Base-by-base conservation (phyloP, 2,797 vertebrate species). In the Decapterus maruadsi region DNA sequence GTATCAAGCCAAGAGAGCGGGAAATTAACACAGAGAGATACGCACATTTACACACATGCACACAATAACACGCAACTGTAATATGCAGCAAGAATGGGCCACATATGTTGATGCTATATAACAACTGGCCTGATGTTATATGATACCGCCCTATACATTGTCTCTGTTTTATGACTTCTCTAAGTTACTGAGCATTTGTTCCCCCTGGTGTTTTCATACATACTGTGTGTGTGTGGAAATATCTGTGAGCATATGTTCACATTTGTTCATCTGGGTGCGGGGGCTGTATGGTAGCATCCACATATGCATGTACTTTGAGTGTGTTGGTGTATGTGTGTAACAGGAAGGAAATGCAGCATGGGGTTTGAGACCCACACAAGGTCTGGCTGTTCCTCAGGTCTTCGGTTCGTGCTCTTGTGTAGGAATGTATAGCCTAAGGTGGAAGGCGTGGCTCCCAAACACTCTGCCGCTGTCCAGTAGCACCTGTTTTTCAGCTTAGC, bases 401-500 rank as follows among this genome's bases (percentile, higher is more conserved):
- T 83, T 69, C 57, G 69, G 61, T 85, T 81, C 19, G 45, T 74
- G 72, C 58, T 72, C 46, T 13, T 75, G 72, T 73, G 78, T 8
- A 91, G 88, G 91, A 94, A 93, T 93, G 89, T 85, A 77, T 91
- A 73, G 85, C 92, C 90, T 29, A 77, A 87, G 90, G 91, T 84
- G 78, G 69, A 77, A 71, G 90, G 90, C 51, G 89, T 87, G 88
- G 73, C 76, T 46, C 45, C 0, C 9, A 66, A 75, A 77, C 69
- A 55, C 86, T 78, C 88, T 87, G 80, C 61, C 81, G 43, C 82
- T 84, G 88, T 91, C 89, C 82, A 14, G 63, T 61, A 87, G 87
- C 92, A 94, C 91, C 93, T 94, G 93, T 93, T 94, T 92, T 87
- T 87, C 73, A 83, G 82, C 82, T 90, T 88, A 84, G 84, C 77